These are phyloP conservation scores for Tetragonula carbonaria DNA, from an alignment of 2,888 invertebrate genomes.

Conservation along the genomic window DNA sequence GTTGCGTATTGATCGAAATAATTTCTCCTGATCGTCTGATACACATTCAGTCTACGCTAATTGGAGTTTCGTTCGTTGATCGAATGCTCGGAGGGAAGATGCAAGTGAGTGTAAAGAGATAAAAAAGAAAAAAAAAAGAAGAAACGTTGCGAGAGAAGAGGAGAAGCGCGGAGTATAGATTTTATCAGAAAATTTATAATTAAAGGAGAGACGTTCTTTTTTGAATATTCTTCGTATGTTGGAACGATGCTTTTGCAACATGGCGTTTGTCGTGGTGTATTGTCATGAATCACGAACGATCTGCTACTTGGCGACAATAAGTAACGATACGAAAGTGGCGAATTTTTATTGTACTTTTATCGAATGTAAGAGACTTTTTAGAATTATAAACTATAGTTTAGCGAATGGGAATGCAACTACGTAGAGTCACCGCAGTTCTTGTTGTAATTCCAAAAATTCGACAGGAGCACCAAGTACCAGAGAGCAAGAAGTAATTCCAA, in stretches of 20 bases:
- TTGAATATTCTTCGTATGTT: conserved; percentile 12
- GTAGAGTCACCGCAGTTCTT: background rate
- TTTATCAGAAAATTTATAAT: conserved; percentile 15
- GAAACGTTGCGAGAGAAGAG: background rate
- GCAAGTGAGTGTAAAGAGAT: background rate
- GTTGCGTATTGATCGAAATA: background rate
- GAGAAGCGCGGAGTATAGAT: background rate
- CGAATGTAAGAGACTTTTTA: background rate
- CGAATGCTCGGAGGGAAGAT: background rate
- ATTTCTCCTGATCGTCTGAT: conserved; percentile 1
- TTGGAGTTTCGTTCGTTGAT: conserved; percentile 3
- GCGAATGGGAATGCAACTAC: background rate
- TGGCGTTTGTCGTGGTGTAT: conserved; percentile 23
- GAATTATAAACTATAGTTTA: background rate
- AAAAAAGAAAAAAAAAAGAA: background rate
- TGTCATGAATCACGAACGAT: background rate
- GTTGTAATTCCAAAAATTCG: background rate
- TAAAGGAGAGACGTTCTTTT: background rate
- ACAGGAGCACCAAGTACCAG: conserved; percentile 32
- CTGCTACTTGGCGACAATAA: conserved; percentile 39
- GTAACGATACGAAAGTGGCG: background rate
- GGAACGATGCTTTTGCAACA: conserved; percentile 11
- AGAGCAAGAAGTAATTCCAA: conserved; percentile 23
- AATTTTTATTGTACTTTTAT: background rate
- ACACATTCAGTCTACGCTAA: background rate